Evolutionary conservation across 2,888 invertebrate species (phyloP).

Genomic region (Oscheius sp.): DNA sequence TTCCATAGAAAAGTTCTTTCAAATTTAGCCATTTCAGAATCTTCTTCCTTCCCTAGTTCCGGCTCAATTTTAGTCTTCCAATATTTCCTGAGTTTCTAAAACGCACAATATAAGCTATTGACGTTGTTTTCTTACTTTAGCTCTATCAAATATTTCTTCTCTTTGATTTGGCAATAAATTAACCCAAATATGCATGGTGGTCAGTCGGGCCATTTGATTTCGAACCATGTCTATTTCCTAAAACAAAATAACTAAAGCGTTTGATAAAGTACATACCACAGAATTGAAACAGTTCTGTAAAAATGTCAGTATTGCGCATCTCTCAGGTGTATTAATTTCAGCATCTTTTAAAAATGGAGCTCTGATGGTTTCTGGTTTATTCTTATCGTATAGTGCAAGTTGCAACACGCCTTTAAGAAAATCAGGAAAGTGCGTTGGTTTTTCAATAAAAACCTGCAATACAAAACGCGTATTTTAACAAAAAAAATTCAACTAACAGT

Average conservation of each 20-base stretch:
- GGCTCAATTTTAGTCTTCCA: constrained; percentile 39
- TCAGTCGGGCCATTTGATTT: constrained; percentile 89
- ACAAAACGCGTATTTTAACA: not conserved
- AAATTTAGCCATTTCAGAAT: constrained; percentile 47
- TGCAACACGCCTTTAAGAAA: constrained; percentile 73
- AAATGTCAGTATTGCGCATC: constrained; percentile 88
- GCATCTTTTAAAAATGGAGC: constrained; percentile 44
- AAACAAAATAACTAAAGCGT: constrained; percentile 1
- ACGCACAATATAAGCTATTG: too few species aligned
- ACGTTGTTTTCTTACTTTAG: constrained; percentile 9
- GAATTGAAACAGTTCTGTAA: constrained; percentile 96
- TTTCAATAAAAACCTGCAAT: constrained; percentile 62
- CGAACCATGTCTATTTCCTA: constrained; percentile 90
- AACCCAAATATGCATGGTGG: constrained; percentile 92
- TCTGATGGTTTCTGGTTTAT: constrained; percentile 74
- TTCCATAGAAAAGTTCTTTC: constrained; percentile 83
- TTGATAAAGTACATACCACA: constrained; percentile 78
- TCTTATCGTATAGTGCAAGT: constrained; percentile 79
- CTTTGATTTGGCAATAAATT: constrained; percentile 83
- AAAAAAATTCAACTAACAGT: constrained; percentile 77
- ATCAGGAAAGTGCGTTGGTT: constrained; percentile 71
- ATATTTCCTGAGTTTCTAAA: constrained; percentile 28
- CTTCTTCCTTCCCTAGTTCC: constrained; percentile 39
- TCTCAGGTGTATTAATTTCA: constrained; percentile 77
- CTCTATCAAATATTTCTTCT: constrained; percentile 82